Evolutionary conservation across 2,888 invertebrate genomes (phyloP), one percentile per base, ranked within the genome.

Genomic region (Drosophila pegasa): DNA sequence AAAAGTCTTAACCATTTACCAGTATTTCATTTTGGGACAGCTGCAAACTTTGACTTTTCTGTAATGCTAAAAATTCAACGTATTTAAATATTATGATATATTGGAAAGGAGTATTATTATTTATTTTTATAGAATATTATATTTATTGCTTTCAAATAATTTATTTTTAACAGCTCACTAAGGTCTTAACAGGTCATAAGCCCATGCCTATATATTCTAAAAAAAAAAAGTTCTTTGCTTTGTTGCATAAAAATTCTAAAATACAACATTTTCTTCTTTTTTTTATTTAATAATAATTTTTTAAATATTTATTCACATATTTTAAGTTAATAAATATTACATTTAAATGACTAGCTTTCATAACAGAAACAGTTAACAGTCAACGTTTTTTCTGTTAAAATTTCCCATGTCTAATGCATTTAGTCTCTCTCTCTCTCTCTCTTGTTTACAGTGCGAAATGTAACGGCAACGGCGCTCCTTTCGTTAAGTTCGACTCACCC

Each of bases 401-500:
- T 40, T 18, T 43, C 51, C 62, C 29, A 2, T 27, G 14, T 9
- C 2, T 41, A 16, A 12, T 6, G 6, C 29, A 20, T 18, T 4
- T 10, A 22, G 20, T 10, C 2, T 14, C 29, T 27, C 20, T 41
- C 31, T 27, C 20, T 38, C 47, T 9, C 16, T 27, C 33, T 54
- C 18, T 51, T 5, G 5, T 45, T 45, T 3, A 9, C 16, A 48
- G 27, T 29, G 29, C 27, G 16, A 16, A 35, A 16, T 22, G n/a
- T 33, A 18, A 12, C 6, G 31, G 14, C 31, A 31, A 16, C 18
- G 29, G 9, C 0, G 16, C 14, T 33, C 6, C 33, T 84, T 87
- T 87, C 83, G 83, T 83, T 57, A 64, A 81, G 85, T 74, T 58
- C 3, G 47, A 64, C 57, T 47, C 43, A 45, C 38, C 59, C 60